Percentiles rank a stretch among this genome's conserved stretches.
phyloP scores from a whole-genome alignment of 1,140 invertebrate genomes.

The Drosophila ananassae region DNA sequence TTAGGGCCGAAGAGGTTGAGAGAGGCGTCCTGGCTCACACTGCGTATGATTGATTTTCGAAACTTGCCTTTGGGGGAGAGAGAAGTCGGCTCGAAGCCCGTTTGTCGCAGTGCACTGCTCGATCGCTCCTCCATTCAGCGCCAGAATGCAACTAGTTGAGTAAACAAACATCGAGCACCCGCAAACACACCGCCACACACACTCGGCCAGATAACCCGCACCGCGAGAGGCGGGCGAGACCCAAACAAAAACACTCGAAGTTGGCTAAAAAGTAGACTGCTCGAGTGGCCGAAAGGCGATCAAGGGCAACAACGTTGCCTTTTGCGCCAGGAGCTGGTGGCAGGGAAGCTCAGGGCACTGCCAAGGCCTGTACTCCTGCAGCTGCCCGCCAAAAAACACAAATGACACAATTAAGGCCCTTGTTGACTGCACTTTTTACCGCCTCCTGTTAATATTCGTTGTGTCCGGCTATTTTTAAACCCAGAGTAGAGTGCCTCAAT shows the following conservation, averaged over 20 bases:
- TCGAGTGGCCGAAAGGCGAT: slow-evolving; percentile 37
- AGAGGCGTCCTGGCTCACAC: neutral
- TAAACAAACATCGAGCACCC: slow-evolving; percentile 50
- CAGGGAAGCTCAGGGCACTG: no score
- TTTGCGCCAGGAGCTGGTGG: neutral
- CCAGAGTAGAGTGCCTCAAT: neutral
- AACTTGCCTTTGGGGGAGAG: neutral
- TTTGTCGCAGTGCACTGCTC: neutral
- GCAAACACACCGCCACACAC: neutral
- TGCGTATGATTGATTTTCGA: neutral
- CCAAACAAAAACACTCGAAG: slow-evolving; percentile 36
- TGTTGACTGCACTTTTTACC: slow-evolving; percentile 5
- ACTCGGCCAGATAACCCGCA: slow-evolving; percentile 1
- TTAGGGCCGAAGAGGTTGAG: neutral
- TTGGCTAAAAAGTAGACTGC: slow-evolving; percentile 54
- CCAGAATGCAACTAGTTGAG: slow-evolving; percentile 66
- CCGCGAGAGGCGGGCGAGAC: neutral
- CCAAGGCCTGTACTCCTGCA: neutral
- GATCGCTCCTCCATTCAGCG: slow-evolving; percentile 35
- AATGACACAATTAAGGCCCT: neutral
- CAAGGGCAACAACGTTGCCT: slow-evolving; percentile 16
- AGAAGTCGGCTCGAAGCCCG: neutral
- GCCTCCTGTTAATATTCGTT: neutral
- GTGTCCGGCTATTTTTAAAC: slow-evolving; percentile 22
- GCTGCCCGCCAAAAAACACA: neutral